Evolutionary conservation across 92 coral and sea anemone genomes (phyloP).

Genomic region (Palythoa heliodiscus): DNA sequence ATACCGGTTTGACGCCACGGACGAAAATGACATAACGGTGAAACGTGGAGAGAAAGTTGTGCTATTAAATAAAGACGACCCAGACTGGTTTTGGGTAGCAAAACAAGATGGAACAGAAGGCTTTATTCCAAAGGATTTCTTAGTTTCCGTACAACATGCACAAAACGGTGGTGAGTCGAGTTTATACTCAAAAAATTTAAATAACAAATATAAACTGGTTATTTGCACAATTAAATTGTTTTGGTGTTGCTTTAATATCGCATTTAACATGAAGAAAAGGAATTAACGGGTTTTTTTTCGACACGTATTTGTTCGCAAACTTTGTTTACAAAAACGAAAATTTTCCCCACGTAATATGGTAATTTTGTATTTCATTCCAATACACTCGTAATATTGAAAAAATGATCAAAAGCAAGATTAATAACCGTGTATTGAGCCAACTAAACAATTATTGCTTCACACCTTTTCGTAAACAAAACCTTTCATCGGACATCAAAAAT

Average conservation of each 20-base stretch:
- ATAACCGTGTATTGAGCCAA: conserved; percentile 22
- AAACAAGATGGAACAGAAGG: conserved; percentile 76
- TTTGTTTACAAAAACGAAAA: background rate
- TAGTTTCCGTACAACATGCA: conserved; percentile 55
- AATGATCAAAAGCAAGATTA: conserved; percentile 28
- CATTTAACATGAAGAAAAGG: background rate
- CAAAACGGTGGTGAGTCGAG: conserved; percentile 66
- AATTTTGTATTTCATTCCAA: background rate
- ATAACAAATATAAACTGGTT: background rate
- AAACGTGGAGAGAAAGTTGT: conserved; percentile 80
- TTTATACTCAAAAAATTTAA: background rate
- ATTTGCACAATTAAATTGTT: background rate
- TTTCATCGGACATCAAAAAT: background rate
- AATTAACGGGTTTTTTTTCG: background rate
- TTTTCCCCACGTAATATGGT: background rate
- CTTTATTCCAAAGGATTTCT: conserved; percentile 89
- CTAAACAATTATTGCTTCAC: conserved; percentile 19
- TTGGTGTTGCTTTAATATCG: background rate
- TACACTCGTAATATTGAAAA: background rate
- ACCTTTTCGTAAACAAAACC: conserved; percentile 1
- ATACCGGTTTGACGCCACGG: conserved; percentile 85
- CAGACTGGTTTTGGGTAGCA: conserved; percentile 94
- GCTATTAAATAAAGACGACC: conserved; percentile 89
- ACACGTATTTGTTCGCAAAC: background rate
- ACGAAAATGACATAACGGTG: conserved; percentile 83